Percentiles rank a stretch among this genome's conserved stretches.
Conservation (phyloP, 1,140 invertebrate species). For the Sitobion miscanthi region DNA sequence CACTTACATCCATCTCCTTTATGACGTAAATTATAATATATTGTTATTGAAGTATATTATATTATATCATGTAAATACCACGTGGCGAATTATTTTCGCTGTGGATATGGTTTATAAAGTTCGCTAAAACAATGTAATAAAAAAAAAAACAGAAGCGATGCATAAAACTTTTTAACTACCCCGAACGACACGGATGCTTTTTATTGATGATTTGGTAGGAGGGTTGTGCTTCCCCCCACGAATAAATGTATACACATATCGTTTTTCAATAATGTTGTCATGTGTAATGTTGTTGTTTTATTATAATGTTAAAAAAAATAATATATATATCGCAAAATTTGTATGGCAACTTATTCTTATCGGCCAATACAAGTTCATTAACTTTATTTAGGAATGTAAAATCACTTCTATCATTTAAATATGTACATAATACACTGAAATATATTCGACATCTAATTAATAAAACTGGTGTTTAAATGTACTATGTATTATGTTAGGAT, state of each 20-base stretch:
- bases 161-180: background rate
- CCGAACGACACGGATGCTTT: background rate
- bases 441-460: background rate
- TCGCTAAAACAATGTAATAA: background rate
- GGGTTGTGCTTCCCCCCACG: no score
- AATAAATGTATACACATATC: background rate
- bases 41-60: background rate
- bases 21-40: background rate
- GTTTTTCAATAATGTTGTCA: background rate
- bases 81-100: background rate
- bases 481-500: background rate
- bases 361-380: background rate
- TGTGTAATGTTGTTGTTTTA: background rate
- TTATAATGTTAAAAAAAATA: background rate
- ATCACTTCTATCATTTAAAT: background rate
- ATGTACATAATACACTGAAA: no score
- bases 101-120: background rate
- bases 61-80: background rate
- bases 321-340: background rate
- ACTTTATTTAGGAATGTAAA: background rate
- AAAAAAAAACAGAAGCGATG: background rate
- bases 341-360: background rate
- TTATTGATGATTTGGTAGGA: background rate
- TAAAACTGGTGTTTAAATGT: background rate
- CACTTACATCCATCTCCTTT: background rate